Evolutionary conservation across 1,140 invertebrate genomes (phyloP).

Genomic region (Ostrea denselamellosa): DNA sequence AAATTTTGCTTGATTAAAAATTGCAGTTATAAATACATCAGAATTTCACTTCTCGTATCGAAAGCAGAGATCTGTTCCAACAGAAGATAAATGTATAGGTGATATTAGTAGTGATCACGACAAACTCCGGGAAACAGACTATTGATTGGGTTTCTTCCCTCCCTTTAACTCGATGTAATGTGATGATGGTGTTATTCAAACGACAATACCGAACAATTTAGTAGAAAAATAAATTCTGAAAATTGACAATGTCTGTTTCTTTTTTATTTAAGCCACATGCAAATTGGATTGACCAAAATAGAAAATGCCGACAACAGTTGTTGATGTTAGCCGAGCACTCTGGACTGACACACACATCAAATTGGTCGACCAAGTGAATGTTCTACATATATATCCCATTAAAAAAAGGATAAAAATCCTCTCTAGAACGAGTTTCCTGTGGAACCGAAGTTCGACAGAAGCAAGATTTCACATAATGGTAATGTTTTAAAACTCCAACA

Average conservation of each 20-base stretch:
- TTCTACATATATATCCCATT: background rate
- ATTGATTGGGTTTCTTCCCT: background rate
- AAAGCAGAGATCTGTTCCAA: background rate
- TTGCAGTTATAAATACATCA: too few species aligned
- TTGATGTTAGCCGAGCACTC: background rate
- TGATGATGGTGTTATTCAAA: background rate
- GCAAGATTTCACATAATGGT: too few species aligned
- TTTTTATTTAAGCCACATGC: background rate
- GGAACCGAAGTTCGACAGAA: background rate
- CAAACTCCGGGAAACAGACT: background rate
- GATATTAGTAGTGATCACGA: background rate
- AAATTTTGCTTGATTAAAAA: too few species aligned
- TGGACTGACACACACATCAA: background rate
- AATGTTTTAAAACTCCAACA: too few species aligned
- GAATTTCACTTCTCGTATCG: background rate
- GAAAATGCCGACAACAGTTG: background rate
- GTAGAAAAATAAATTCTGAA: background rate
- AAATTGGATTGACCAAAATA: background rate
- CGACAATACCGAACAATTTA: background rate
- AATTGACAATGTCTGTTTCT: background rate
- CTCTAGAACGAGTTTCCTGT: background rate
- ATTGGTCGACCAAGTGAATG: background rate
- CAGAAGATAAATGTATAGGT: background rate
- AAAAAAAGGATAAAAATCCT: background rate
- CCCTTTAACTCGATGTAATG: background rate